Conservation (phyloP, 2,113 vertebrate genomes). For the Gallinago paraguaiae region DNA sequence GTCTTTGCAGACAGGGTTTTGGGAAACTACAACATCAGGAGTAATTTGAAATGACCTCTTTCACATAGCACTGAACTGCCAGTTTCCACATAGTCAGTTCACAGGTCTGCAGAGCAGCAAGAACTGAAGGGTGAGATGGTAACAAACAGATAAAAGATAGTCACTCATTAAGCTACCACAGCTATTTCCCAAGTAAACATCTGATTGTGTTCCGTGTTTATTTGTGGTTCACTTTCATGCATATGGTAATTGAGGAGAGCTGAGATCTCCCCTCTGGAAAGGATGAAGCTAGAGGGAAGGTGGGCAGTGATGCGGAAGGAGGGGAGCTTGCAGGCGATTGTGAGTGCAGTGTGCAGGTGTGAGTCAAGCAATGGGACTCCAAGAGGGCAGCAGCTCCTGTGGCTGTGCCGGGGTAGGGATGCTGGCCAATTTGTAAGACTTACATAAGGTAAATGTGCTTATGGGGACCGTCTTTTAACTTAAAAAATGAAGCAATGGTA, state of each 20-base stretch:
- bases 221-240: neutral
- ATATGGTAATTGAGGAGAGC: neutral
- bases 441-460: neutral
- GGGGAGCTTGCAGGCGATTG: neutral
- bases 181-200: neutral
- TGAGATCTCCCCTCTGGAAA: neutral
- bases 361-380: neutral
- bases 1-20: neutral
- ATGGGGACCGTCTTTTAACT: neutral
- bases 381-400: neutral
- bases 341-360: accelerated
- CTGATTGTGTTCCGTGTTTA: neutral
- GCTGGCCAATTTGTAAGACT: neutral
- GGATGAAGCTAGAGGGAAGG: neutral
- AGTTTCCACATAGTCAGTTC: neutral
- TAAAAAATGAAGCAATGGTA: neutral
- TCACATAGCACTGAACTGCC: neutral
- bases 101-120: neutral
- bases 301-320: accelerated
- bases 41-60: neutral
- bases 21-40: neutral
- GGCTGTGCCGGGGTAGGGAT: neutral
- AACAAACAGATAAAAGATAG: neutral
- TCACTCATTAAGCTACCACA: neutral
- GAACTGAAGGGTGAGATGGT: neutral